Evolutionary conservation across 1,140 invertebrate species (phyloP).

Genomic region (Drosophila subpulchrella): DNA sequence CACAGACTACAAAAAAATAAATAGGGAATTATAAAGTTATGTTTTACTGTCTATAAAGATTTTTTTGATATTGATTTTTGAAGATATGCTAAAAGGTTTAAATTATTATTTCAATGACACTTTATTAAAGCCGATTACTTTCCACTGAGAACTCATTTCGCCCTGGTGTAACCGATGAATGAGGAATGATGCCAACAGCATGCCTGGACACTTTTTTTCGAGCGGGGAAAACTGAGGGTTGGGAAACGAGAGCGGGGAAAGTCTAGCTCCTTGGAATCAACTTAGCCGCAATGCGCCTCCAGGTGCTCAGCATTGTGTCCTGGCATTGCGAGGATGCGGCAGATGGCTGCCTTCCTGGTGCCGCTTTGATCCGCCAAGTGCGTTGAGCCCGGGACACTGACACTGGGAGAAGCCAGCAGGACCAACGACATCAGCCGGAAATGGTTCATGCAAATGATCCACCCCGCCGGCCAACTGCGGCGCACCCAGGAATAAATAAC

Average conservation of each 20-base stretch:
- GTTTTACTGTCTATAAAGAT: no score
- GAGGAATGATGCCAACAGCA: conserved; percentile 7
- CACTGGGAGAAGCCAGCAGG: conserved; percentile 5
- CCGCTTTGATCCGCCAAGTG: neutral
- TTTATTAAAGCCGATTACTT: neutral
- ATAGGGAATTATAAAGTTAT: no score
- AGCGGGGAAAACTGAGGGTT: neutral
- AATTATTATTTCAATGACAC: neutral
- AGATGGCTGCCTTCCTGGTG: conserved; percentile 28
- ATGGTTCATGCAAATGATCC: conserved; percentile 9
- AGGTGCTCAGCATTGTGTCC: conserved; percentile 33
- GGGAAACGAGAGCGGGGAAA: neutral
- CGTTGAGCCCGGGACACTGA: conserved; percentile 27
- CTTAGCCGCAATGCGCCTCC: conserved; percentile 21
- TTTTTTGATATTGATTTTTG: no score
- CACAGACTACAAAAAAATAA: no score
- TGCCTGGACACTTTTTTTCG: conserved; percentile 8
- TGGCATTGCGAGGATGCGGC: conserved; percentile 31
- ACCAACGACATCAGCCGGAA: conserved; percentile 3
- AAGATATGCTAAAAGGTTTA: no score
- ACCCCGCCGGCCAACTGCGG: neutral
- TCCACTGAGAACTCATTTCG: neutral
- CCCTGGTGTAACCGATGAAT: conserved; percentile 5
- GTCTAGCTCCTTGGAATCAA: conserved; percentile 13
- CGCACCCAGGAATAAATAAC: neutral